Base-by-base conservation (phyloP, 2,888 invertebrate species). In the Xiphydria camelus region DNA sequence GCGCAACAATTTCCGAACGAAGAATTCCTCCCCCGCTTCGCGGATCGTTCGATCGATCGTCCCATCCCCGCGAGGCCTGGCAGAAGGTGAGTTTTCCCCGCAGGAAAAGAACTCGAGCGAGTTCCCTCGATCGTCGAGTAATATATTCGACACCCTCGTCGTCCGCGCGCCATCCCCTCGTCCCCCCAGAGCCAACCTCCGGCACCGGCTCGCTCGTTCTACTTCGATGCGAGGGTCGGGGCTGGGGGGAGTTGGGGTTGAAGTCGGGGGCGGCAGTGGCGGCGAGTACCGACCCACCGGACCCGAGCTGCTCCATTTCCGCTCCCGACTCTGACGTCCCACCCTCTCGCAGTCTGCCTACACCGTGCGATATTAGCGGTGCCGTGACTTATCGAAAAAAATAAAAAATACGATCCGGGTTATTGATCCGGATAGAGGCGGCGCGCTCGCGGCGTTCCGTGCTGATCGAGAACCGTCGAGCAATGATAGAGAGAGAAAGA, bases 281-380 rank as follows among this genome's bases (percentile, higher is more conserved):
- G 46, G 44, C 49, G 48, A 50, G 44, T 46, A 47, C 42, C 48
- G 47, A 54, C 47, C 47, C 40, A 47, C 49, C 38, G 57, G 57
- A 61, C 55, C 51, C 54, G 55, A 59, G 49, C 57, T 57, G 57
- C 60, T 60, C 60, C 57, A 61, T 59, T 60, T 59, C 60, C 57
- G 59, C 51, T 52, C 53, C 44, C 51, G 51, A 49, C 41, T 47
- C 51, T 41, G 45, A 39, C 40, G 41, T 36, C 46, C 36, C 42
- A 21, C 25, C 12, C 20, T 20, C 7, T 43, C 42, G 47, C 40
- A 43, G 45, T 37, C 44, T n/a, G n/a, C n/a, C n/a, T n/a, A n/a
- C n/a, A n/a, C n/a, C 7, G 23, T n/a, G 23, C 6, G n/a, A 23
- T 7, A 23, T 23, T 23, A n/a, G 23, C 6, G 23, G n/a, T 7